phyloP scores from a whole-genome alignment of 2,797 vertebrate genomes.

The Hydrocynus forskahlii region DNA sequence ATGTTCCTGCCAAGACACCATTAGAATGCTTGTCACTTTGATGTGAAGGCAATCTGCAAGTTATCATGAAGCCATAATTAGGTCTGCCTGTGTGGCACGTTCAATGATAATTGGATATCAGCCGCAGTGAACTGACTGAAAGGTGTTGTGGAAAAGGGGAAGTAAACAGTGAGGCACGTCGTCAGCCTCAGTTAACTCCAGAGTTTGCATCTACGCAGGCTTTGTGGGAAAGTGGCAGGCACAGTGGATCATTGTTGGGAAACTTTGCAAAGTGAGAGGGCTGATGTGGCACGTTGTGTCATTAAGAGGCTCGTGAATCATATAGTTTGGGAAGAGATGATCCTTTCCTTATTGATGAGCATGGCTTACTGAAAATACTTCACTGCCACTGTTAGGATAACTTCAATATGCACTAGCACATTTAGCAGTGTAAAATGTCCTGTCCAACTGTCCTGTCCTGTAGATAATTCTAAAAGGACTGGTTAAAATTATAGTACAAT shows the following conservation, averaged over 20 bases:
- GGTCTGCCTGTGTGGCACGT: slow-evolving; percentile 59
- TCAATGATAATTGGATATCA: slow-evolving; percentile 68
- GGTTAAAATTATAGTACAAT: no score
- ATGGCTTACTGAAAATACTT: neutral
- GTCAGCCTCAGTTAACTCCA: slow-evolving; percentile 10
- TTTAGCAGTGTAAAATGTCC: no score
- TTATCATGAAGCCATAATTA: slow-evolving; percentile 68
- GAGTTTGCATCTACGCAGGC: slow-evolving; percentile 11
- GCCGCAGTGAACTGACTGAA: slow-evolving; percentile 29
- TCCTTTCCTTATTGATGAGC: neutral
- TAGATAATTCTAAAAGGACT: no score
- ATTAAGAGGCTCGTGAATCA: neutral
- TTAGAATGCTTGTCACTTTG: slow-evolving; percentile 66
- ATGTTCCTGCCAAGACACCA: slow-evolving; percentile 58
- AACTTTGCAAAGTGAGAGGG: neutral
- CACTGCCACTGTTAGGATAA: no score
- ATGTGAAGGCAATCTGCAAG: slow-evolving; percentile 63
- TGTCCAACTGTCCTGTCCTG: no score
- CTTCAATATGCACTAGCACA: no score
- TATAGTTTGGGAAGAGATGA: neutral
- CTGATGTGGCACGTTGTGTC: neutral
- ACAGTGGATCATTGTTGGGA: neutral
- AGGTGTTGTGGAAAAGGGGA: slow-evolving; percentile 24
- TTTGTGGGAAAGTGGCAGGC: neutral
- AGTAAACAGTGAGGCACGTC: slow-evolving; percentile 23